phyloP scores from a whole-genome alignment of 2,888 invertebrate genomes.

The Drosophila mercatorum region DNA sequence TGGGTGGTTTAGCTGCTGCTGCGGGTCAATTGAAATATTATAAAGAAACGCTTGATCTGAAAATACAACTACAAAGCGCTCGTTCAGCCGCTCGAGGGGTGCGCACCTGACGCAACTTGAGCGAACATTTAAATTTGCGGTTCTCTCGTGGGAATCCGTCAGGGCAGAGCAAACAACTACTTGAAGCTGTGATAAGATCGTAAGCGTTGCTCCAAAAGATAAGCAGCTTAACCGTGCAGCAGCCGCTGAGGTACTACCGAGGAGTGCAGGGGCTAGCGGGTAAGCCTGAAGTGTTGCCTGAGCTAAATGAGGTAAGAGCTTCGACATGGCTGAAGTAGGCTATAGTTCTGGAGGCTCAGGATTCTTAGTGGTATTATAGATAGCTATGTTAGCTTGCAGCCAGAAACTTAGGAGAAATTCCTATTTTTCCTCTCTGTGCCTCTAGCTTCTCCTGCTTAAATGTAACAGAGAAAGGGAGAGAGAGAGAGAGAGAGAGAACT shows the following conservation, averaged over 20 bases:
- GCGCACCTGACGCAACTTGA: slow-evolving; percentile 49
- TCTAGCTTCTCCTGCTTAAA: no score
- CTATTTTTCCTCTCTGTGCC: not conserved
- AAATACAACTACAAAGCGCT: slow-evolving; percentile 17
- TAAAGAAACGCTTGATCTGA: slow-evolving; percentile 24
- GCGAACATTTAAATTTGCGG: not conserved
- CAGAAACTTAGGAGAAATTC: not conserved
- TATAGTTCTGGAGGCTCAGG: no score
- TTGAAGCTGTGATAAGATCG: slow-evolving; percentile 6
- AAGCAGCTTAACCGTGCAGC: slow-evolving; percentile 6
- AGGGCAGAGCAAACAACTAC: not conserved
- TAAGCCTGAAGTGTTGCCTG: not conserved
- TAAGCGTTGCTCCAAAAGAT: slow-evolving; percentile 1
- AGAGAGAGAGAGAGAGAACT: no score
- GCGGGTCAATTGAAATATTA: slow-evolving; percentile 54
- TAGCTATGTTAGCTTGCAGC: no score
- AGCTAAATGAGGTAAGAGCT: not conserved
- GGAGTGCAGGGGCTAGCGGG: not conserved
- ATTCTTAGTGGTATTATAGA: not conserved
- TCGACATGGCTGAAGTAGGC: not conserved
- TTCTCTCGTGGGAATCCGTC: not conserved
- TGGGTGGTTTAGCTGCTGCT: slow-evolving; percentile 24
- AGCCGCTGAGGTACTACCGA: not conserved
- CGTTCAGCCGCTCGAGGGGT: slow-evolving; percentile 8
- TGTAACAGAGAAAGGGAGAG: no score